These are phyloP conservation scores for Lagenorhynchus albirostris DNA, from an alignment of 2,113 vertebrate species.

Conservation along the genomic window DNA sequence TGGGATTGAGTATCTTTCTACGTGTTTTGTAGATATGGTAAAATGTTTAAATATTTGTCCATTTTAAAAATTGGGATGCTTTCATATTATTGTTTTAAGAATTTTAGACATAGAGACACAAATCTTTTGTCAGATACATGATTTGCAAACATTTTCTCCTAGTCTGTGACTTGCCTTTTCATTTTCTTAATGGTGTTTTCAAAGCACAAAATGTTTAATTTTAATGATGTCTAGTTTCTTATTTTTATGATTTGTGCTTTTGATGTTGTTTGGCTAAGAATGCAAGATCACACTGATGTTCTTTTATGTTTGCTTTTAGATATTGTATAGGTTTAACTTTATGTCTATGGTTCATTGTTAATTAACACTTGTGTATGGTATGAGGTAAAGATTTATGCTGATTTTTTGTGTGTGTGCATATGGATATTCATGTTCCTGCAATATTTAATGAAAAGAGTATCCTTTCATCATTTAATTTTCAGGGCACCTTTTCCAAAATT, in stretches of 20 bases:
- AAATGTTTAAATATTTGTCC: background rate
- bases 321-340: background rate
- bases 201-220: background rate
- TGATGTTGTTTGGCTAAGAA: background rate
- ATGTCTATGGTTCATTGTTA: background rate
- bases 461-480: background rate
- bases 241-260: background rate
- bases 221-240: background rate
- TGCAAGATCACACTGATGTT: background rate
- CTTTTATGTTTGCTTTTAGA: background rate
- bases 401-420: background rate
- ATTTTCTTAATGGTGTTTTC: background rate
- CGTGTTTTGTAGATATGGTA: background rate
- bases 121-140: background rate
- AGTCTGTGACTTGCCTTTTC: background rate
- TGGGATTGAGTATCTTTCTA: background rate
- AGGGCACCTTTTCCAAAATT: background rate
- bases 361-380: background rate
- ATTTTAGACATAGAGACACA: background rate
- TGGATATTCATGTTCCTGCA: background rate
- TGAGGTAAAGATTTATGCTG: background rate
- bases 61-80: background rate
- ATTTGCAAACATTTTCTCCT: background rate
- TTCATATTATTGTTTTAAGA: background rate
- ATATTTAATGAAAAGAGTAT: background rate